These are phyloP conservation scores for Porites divaricata DNA, from an alignment of 92 coral and sea anemone genomes.

Conservation along the genomic window DNA sequence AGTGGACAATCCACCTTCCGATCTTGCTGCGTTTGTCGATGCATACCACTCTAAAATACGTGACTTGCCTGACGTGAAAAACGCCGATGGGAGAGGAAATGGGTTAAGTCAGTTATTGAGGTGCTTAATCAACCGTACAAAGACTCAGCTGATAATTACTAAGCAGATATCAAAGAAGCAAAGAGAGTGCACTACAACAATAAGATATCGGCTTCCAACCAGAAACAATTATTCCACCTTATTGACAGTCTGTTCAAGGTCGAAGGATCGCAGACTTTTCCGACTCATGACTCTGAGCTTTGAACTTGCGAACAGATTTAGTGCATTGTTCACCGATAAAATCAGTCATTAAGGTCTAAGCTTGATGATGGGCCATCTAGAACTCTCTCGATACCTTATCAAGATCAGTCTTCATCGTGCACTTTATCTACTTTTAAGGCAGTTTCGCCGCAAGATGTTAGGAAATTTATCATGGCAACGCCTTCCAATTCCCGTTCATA, in stretches of 20 bases:
- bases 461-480: constrained; percentile 5
- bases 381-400: constrained; percentile 4
- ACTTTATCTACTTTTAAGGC: constrained; percentile 20
- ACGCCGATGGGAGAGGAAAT: no score
- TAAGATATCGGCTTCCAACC: background rate
- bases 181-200: background rate
- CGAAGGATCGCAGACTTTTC: background rate
- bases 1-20: no score
- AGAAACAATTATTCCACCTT: background rate
- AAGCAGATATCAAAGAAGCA: background rate
- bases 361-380: constrained; percentile 31
- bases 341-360: constrained; percentile 14
- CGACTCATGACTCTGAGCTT: background rate
- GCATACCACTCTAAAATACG: no score
- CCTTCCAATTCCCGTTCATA: constrained; percentile 37
- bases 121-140: no score
- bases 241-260: background rate
- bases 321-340: constrained; percentile 3
- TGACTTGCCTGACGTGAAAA: no score
- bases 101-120: no score
- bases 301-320: constrained; percentile 16
- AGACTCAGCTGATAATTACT: background rate
- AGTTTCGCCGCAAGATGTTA: constrained; percentile 6
- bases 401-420: background rate
- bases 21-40: no score